These are phyloP conservation scores for Patiria miniata DNA, from an alignment of 35 echinoderm and acorn worm genomes.

Conservation along the genomic window DNA sequence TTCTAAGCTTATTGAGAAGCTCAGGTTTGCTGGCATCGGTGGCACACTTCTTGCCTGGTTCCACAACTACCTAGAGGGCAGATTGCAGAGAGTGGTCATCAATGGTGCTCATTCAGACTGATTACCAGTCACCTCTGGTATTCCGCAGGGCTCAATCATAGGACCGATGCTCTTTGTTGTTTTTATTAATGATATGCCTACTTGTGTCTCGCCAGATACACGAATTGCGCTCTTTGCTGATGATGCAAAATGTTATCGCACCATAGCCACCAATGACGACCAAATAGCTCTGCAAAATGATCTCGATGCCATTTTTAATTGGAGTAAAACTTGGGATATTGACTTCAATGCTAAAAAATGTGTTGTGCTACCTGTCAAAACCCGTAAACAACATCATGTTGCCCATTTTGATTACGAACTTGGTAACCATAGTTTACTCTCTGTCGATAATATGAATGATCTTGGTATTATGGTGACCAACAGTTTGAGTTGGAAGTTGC, in stretches of 20 bases:
- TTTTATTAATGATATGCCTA: conserved; percentile 10
- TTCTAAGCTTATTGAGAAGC: background rate
- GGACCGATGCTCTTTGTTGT: conserved; percentile 26
- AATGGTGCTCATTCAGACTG: conserved; percentile 5
- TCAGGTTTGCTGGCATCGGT: conserved; percentile 6
- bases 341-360: conserved; percentile 17
- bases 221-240: background rate
- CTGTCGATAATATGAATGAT: background rate
- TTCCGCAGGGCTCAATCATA: conserved; percentile 1
- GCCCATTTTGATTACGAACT: background rate
- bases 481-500: conserved; percentile 6
- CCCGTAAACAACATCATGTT: background rate
- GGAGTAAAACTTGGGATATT: background rate
- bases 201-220: background rate
- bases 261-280: background rate
- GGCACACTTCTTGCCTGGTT: conserved; percentile 10
- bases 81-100: conserved; percentile 6
- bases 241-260: conserved; percentile 4
- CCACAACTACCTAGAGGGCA: conserved; percentile 7
- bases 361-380: background rate
- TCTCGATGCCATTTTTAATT: background rate
- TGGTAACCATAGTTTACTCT: conserved; percentile 5
- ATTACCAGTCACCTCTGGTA: background rate
- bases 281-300: background rate
- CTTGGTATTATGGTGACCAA: background rate